Conservation (phyloP, 2,888 invertebrate species). For the Acrobasis suavella region DNA sequence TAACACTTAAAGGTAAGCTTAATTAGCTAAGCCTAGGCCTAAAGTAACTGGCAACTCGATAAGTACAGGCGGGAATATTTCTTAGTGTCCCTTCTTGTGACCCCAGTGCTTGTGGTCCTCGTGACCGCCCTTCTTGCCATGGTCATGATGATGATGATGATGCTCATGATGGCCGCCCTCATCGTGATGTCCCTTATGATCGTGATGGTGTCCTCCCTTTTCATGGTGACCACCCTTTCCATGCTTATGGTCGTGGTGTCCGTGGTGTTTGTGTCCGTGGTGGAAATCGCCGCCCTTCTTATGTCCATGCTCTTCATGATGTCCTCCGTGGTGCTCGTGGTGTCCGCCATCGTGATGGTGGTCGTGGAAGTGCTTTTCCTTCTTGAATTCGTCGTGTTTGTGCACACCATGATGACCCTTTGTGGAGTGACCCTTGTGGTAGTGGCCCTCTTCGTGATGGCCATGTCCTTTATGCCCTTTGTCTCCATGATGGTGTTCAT, state of each 20-base stretch:
- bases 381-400: conserved; percentile 92
- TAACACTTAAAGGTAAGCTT: conserved; percentile 56
- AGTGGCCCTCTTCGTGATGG: conserved; percentile 84
- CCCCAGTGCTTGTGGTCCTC: conserved; percentile 92
- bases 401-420: conserved; percentile 93
- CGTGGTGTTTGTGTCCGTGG: conserved; percentile 90
- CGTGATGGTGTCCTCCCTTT: conserved; percentile 90
- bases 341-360: conserved; percentile 91
- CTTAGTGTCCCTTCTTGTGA: conserved; percentile 81
- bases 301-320: conserved; percentile 89
- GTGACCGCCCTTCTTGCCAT: conserved; percentile 91
- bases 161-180: conserved; percentile 90
- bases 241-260: conserved; percentile 89
- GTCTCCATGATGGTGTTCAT: conserved; percentile 85
- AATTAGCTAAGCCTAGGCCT: conserved; percentile 60
- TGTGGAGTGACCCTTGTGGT: conserved; percentile 92
- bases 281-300: conserved; percentile 92
- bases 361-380: conserved; percentile 93
- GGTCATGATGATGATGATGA: conserved; percentile 87
- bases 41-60: conserved; percentile 46
- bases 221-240: conserved; percentile 92
- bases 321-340: conserved; percentile 90
- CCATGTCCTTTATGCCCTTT: conserved; percentile 85
- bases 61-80: conserved; percentile 38
- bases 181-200: conserved; percentile 90